Percentiles rank a stretch among this genome's conserved stretches.
These are phyloP conservation scores for Glossophaga mutica DNA, from an alignment of 2,797 vertebrate genomes.

Conservation along the genomic window DNA sequence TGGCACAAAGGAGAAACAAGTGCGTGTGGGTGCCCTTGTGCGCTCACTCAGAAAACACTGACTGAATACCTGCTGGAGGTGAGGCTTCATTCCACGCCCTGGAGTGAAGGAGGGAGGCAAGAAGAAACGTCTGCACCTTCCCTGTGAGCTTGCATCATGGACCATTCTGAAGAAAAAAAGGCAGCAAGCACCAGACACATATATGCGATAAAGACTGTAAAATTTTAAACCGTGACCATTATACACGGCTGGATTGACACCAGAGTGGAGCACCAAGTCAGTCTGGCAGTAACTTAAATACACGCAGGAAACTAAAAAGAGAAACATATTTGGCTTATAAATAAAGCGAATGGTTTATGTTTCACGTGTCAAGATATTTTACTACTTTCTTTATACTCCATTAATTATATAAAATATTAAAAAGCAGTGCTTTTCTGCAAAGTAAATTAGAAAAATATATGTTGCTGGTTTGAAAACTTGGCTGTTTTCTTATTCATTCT, in stretches of 20 bases:
- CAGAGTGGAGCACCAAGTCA: not conserved
- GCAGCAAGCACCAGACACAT: not conserved
- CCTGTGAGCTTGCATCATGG: not conserved
- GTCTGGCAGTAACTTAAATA: not conserved
- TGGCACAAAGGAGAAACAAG: not conserved
- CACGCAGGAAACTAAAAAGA: not conserved
- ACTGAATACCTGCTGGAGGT: not conserved
- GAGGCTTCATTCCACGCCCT: not conserved
- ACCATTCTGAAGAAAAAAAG: not conserved
- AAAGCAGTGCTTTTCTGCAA: not conserved
- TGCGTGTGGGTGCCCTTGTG: not conserved
- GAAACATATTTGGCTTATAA: not conserved
- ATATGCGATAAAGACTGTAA: not conserved
- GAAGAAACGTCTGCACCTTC: not conserved
- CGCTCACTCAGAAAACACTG: not conserved
- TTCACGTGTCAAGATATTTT: not conserved
- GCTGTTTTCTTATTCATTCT: conserved; percentile 36
- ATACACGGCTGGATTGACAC: not conserved
- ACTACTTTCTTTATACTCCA: not conserved
- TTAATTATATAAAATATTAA: conserved; percentile 43
- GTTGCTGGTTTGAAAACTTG: conserved; percentile 14
- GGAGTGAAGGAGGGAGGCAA: not conserved
- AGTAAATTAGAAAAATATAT: not conserved
- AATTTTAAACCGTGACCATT: not conserved
- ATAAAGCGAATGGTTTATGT: not conserved